These are phyloP conservation scores for Papilio xuthus DNA, from an alignment of 1,140 invertebrate species.

Conservation along the genomic window DNA sequence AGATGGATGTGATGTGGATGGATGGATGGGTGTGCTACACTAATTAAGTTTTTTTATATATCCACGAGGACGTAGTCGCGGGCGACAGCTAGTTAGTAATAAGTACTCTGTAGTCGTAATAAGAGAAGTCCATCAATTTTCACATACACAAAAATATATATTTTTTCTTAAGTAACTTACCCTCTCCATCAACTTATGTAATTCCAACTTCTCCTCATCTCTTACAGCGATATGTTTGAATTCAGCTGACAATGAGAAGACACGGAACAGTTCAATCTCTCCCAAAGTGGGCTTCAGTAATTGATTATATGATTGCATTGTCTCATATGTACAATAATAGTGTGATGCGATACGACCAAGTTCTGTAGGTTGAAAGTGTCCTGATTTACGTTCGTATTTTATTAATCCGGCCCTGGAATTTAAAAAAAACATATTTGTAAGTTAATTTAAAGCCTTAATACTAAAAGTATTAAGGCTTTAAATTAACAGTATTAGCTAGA, in stretches of 20 bases:
- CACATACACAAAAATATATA: no score
- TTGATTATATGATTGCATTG: constrained; percentile 98
- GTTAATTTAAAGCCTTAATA: no score
- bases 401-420: constrained; percentile 90
- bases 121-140: no score
- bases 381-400: constrained; percentile 98
- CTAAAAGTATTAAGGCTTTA: no score
- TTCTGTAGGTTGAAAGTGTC: constrained; percentile 96
- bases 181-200: constrained; percentile 94
- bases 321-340: constrained; percentile 98
- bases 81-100: no score
- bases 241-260: constrained; percentile 98
- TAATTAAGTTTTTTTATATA: no score
- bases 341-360: constrained; percentile 98
- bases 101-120: no score
- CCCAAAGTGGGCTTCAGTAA: constrained; percentile 97
- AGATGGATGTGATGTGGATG: no score
- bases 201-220: constrained; percentile 98
- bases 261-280: constrained; percentile 99
- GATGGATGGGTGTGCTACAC: no score
- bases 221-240: constrained; percentile 96
- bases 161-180: constrained; percentile 49
- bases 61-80: no score
- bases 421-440: neutral
- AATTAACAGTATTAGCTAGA: no score